A percentile compares a stretch with the other conserved stretches of the same genome.
phyloP scores from a whole-genome alignment of 2,113 vertebrate species.

The Prietella phreatophila region DNA sequence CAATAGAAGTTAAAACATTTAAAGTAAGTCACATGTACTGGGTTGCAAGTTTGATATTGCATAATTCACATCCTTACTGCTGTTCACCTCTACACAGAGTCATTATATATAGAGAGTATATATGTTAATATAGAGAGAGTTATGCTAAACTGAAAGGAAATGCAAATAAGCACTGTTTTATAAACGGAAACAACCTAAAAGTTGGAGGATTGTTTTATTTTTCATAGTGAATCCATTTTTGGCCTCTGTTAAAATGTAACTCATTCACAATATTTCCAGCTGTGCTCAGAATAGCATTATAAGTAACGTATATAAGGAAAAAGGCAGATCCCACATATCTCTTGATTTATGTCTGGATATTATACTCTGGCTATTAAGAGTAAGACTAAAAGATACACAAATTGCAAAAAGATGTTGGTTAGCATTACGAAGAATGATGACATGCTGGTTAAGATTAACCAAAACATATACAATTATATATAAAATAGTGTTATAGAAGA shows the following conservation, averaged over 20 bases:
- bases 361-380: no score
- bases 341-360: no score
- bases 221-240: background rate
- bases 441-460: no score
- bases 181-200: background rate
- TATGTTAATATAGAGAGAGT: no score
- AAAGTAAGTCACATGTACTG: background rate
- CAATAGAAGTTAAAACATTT: background rate
- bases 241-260: background rate
- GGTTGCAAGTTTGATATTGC: background rate
- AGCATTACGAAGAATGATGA: no score
- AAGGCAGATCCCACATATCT: background rate
- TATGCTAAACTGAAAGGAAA: background rate
- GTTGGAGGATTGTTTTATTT: background rate
- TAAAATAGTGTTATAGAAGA: background rate
- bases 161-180: background rate
- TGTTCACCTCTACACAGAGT: background rate
- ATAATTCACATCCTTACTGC: background rate
- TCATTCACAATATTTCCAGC: background rate
- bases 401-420: no score
- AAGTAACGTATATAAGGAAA: background rate
- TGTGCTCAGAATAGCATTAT: background rate
- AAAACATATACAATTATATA: background rate
- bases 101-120: background rate
- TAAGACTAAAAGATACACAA: no score